Evolutionary conservation across 2,113 vertebrate genomes (phyloP), one percentile per base, ranked within the genome.

Genomic region (Syngnathoides biaculeatus): DNA sequence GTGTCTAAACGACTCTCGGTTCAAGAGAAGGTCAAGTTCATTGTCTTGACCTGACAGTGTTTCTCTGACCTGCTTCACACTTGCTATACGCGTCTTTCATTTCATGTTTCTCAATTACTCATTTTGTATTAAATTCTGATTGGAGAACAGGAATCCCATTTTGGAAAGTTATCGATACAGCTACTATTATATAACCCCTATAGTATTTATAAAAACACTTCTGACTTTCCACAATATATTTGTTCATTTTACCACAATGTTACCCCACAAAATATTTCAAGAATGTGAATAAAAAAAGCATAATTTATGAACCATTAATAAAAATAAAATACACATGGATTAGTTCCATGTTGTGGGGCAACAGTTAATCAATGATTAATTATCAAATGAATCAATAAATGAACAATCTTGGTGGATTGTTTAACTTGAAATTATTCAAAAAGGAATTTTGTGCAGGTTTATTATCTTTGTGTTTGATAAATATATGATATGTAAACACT

Each of bases 21-120:
- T 87, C 87, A 88, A 53, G 24, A 78, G 26, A 48, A 62, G 87
- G 85, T 88, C 86, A 87, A 86, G 86, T 88, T 85, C 80, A 81
- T 61, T 39, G 62, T 77, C 50, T 56, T 64, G 65, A 67, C 67
- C 39, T 67, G 30, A 59, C 67, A 19, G 55, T 57, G 56, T 47
- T 62, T 55, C 47, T 55, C 38, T 69, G 78, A 81, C 65, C 70
- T 48, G 52, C 17, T 67, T 75, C 50, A 71, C 67, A 69, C 67
- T 64, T n/a, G 26, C 40, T 9, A 2, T 15, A 3, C 0, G 12
- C 22, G 20, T 22, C 50, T 20, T 62, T 40, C 20, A 15, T 17
- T 43, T 42, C 11, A 26, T 2, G n/a, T 52, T 10, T 17, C 13
- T 3, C 14, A 10, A 43, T 62, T 57, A 27, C 1, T 35, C 3